Conservation (phyloP, 2,888 invertebrate genomes). For the Phyto melanocephala region DNA sequence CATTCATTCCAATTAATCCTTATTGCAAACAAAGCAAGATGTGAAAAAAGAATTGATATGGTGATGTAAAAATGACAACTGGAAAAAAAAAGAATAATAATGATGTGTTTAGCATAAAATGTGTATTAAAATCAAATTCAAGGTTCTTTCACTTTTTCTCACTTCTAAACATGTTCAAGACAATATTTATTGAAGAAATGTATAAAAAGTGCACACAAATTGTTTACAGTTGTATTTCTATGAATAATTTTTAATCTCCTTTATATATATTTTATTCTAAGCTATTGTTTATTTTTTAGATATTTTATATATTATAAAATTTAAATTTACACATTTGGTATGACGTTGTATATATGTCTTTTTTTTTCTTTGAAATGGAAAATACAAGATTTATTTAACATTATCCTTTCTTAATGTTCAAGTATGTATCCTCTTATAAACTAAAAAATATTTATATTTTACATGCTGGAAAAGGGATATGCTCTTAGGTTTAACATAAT, state of each 20-base stretch:
- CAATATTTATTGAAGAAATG: background rate
- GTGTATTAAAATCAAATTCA: conserved; percentile 41
- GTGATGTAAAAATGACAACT: background rate
- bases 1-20: background rate
- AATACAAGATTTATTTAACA: conserved; percentile 44
- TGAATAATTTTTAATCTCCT: conserved; percentile 23
- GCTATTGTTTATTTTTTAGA: conserved; percentile 33
- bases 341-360: background rate
- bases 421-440: conserved; percentile 16
- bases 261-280: conserved; percentile 26
- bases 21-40: background rate
- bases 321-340: background rate
- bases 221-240: conserved; percentile 1
- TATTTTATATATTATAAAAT: background rate
- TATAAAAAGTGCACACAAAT: background rate
- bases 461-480: conserved; percentile 11
- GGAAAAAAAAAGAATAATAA: background rate
- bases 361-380: background rate
- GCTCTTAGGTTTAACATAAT: conserved; percentile 24
- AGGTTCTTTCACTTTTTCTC: background rate
- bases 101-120: conserved; percentile 41
- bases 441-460: conserved; percentile 8
- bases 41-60: background rate
- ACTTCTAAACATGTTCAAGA: background rate
- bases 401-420: conserved; percentile 25